Conservation (phyloP, 2,113 vertebrate species). For the Leucosticte australis region DNA sequence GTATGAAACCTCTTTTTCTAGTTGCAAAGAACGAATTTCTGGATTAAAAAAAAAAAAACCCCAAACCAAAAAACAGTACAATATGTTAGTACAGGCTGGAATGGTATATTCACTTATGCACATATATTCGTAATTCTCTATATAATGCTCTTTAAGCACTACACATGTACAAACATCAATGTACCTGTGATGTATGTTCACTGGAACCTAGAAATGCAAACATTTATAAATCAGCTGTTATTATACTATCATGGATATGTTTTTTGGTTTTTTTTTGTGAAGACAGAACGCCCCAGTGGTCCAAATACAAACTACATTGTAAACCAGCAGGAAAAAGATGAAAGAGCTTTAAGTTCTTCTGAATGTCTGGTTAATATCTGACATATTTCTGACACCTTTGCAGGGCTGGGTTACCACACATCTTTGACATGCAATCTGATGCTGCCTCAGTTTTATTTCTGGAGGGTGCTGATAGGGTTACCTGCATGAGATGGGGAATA, state of each 20-base stretch:
- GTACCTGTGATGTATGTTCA: no score
- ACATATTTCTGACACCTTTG: neutral
- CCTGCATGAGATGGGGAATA: neutral
- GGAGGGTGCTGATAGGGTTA: neutral
- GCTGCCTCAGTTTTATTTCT: neutral
- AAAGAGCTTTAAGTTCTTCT: neutral
- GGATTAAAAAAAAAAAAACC: neutral
- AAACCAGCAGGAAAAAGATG: neutral
- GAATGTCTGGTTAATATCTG: neutral
- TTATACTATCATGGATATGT: neutral
- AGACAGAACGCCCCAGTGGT: neutral
- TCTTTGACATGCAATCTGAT: neutral
- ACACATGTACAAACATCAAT: neutral
- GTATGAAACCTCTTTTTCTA: neutral
- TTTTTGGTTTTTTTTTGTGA: neutral
- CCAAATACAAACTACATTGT: neutral
- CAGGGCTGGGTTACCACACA: neutral
- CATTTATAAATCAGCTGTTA: neutral
- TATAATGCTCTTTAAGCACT: neutral
- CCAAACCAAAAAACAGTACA: neutral
- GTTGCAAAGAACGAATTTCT: neutral
- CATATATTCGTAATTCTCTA: neutral
- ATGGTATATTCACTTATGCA: neutral
- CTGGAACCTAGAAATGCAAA: neutral
- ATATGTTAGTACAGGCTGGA: neutral